Base-by-base conservation (phyloP, 2,113 vertebrate species). In the Oreamnos americanus region DNA sequence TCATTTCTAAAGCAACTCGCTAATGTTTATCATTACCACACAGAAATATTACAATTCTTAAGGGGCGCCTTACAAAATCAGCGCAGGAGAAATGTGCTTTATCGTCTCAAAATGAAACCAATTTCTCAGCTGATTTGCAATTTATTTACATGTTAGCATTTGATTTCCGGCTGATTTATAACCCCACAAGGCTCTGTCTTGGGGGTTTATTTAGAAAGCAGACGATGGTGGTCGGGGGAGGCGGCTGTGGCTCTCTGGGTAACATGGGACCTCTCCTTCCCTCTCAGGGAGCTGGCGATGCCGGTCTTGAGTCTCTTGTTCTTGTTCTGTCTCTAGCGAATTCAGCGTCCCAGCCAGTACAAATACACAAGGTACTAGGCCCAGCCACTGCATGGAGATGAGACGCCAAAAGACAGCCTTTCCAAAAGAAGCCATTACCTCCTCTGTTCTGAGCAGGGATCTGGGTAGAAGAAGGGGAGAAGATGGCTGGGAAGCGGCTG, bases 141-240 rank as follows among this genome's bases (percentile, higher is more conserved):
- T 98, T 98, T 98, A 99, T 99, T 99, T 99, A 99, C 99, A 99
- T 98, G 98, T 98, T 99, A 98, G 98, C 98, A 98, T 99, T 99
- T 99, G 98, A 98, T 99, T 99, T 98, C 98, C 97, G 97, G 98
- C 98, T 98, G 99, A 99, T 99, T 99, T 99, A 99, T 98, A 98
- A 98, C 97, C 98, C 98, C 98, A 60, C 98, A 97, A 13, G 98
- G 97, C 96, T 97, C 79, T 88, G 96, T 98, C 98, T 99, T 97
- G 30, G 94, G 94, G 96, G 98, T 97, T 98, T 99, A 98, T 98
- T 98, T 98, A 99, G 98, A 98, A 99, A 98, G 98, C 98, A 98
- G 97, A 97, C 98, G 78, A 83, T 49, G 53, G 97, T 79, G 96
- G 90, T 85, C 0, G 47, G 93, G 96, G 79, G 90, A 53, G 96